Percentiles rank a stretch among this genome's conserved stretches.
phyloP scores from a whole-genome alignment of 2,113 vertebrate species.

The Phrynosoma platyrhinos region DNA sequence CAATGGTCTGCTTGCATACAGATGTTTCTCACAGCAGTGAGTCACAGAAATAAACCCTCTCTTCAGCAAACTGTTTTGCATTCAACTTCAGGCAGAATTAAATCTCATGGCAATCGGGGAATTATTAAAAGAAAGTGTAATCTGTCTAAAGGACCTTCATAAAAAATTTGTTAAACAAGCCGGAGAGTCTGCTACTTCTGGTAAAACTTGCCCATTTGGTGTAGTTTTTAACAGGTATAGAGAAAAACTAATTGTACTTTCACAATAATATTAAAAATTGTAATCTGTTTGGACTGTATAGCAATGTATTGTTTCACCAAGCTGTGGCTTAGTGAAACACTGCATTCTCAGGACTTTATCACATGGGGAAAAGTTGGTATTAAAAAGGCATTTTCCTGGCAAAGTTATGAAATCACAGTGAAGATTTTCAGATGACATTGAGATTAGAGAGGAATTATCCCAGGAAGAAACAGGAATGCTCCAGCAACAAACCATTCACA shows the following conservation, averaged over 20 bases:
- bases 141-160: neutral
- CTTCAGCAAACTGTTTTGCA: conserved; percentile 33
- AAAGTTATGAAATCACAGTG: too few relatives aligned
- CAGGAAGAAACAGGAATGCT: too few relatives aligned
- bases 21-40: conserved; percentile 33
- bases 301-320: neutral
- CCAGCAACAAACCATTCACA: too few relatives aligned
- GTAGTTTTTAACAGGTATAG: neutral
- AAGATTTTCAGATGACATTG: too few relatives aligned
- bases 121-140: neutral
- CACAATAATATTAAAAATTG: neutral
- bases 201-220: neutral
- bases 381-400: too few relatives aligned
- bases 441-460: too few relatives aligned
- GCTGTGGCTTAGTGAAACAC: neutral
- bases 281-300: neutral
- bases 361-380: too few relatives aligned
- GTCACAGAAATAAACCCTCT: conserved; percentile 18
- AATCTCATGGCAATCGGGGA: neutral
- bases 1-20: neutral
- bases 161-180: too few relatives aligned
- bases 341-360: too few relatives aligned
- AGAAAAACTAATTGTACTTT: neutral
- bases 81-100: conserved; percentile 26
- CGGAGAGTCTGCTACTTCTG: neutral